Evolutionary conservation across 2,113 vertebrate genomes (phyloP).

Genomic region (Tor tambroides): DNA sequence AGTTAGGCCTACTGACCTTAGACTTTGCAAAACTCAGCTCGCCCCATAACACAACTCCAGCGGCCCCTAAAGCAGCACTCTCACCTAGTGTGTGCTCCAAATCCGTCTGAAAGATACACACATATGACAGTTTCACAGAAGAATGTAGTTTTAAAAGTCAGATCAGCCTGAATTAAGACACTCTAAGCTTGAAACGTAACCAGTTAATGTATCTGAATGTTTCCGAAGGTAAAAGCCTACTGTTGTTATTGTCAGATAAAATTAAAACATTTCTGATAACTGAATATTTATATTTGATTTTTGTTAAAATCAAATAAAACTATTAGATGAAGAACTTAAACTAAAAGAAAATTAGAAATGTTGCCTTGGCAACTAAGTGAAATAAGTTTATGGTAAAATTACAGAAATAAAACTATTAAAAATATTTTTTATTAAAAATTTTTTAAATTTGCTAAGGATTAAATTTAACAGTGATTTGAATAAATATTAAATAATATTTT

Average conservation of each 20-base stretch:
- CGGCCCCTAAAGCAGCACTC: conserved; percentile 73
- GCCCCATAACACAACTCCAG: conserved; percentile 78
- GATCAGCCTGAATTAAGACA: background rate
- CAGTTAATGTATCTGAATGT: background rate
- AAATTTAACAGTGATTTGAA: background rate
- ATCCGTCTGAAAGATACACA: conserved; percentile 66
- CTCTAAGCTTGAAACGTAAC: background rate
- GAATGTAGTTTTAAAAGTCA: background rate
- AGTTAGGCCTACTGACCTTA: conserved; percentile 59
- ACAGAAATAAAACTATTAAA: background rate
- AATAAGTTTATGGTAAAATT: background rate
- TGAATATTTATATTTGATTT: background rate
- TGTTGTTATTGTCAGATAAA: background rate
- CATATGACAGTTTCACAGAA: background rate
- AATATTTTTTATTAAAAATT: background rate
- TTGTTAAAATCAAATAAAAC: no score
- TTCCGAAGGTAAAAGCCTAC: no score
- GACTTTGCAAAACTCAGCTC: conserved; percentile 71
- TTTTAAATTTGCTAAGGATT: background rate
- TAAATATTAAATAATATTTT: background rate
- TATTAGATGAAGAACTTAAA: background rate
- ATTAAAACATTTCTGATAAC: background rate
- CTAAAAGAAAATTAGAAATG: background rate
- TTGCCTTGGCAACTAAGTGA: background rate
- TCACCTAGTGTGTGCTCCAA: conserved; percentile 75